Evolutionary conservation across 1,140 invertebrate genomes (phyloP).

Genomic region (Calycopis cecrops): DNA sequence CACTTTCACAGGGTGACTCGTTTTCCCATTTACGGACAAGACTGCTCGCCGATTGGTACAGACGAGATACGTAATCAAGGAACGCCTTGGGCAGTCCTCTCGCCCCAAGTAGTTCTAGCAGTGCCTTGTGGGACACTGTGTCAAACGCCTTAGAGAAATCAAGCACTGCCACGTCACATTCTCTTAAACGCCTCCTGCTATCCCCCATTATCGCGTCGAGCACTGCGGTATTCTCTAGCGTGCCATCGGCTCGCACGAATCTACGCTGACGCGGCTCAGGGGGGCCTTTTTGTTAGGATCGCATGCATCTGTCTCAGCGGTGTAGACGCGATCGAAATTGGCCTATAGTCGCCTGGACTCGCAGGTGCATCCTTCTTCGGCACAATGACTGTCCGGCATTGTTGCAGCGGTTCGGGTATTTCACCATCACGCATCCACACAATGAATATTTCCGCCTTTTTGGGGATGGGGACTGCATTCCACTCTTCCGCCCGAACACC

Average conservation of each 20-base stretch:
- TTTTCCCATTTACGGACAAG: conserved; percentile 22
- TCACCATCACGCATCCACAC: too few species aligned
- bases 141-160: conserved; percentile 42
- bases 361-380: conserved; percentile 31
- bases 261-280: conserved; percentile 43
- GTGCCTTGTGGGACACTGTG: conserved; percentile 44
- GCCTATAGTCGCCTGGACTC: conserved; percentile 41
- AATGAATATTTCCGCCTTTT: conserved; percentile 22
- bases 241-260: too few species aligned
- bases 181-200: conserved; percentile 29
- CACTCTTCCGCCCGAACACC: conserved; percentile 33
- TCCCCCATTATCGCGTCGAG: conserved; percentile 42
- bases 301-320: conserved; percentile 41
- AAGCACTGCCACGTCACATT: conserved; percentile 39
- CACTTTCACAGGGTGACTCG: conserved; percentile 29
- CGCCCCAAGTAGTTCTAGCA: conserved; percentile 28
- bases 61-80: conserved; percentile 29
- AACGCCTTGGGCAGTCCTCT: conserved; percentile 29
- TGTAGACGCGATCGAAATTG: conserved; percentile 58
- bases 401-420: conserved; percentile 26
- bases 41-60: conserved; percentile 31
- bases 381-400: conserved; percentile 33
- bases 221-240: too few species aligned
- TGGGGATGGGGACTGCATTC: conserved; percentile 17
- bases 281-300: conserved; percentile 37